A percentile compares a stretch with the other conserved stretches of the same genome.
Evolutionary conservation across 2,113 vertebrate species (phyloP).

Genomic region (Semicossyphus pulcher): DNA sequence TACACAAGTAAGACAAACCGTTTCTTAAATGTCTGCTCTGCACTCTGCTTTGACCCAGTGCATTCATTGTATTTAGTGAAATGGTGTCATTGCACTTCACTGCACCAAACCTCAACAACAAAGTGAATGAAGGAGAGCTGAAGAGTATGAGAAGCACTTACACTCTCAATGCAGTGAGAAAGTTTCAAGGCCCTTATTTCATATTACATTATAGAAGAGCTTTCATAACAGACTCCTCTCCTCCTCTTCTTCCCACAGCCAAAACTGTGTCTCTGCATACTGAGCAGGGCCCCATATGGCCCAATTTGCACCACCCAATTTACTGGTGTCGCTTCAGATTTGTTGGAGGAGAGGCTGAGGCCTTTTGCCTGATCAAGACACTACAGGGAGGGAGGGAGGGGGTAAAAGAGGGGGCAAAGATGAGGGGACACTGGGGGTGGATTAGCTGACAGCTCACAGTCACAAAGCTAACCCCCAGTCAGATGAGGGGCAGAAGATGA

Average conservation of each 20-base stretch:
- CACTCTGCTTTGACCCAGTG: background rate
- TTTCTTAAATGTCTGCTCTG: too few relatives aligned
- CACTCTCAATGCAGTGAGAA: background rate
- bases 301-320: conserved; percentile 79
- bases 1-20: too few relatives aligned
- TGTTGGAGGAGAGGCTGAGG: too few relatives aligned
- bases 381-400: conserved; percentile 11
- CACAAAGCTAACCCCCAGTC: conserved; percentile 53
- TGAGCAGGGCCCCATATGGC: conserved; percentile 73
- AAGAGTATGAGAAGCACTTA: conserved; percentile 34
- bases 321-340: conserved; percentile 81
- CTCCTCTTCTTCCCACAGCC: conserved; percentile 20
- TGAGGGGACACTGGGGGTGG: conserved; percentile 12
- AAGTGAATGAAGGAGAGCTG: conserved; percentile 1
- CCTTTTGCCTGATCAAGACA: conserved; percentile 44
- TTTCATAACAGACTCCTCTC: conserved; percentile 46
- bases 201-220: conserved; percentile 28
- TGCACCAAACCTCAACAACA: conserved; percentile 3
- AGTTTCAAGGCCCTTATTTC: conserved; percentile 35
- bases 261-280: conserved; percentile 65
- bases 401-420: conserved; percentile 7
- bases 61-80: background rate
- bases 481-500: conserved; percentile 47
- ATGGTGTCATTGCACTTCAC: conserved; percentile 22
- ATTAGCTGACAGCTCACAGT: conserved; percentile 49